These are phyloP conservation scores for Melinaea marsaeus DNA, from an alignment of 2,888 invertebrate genomes.

Conservation along the genomic window DNA sequence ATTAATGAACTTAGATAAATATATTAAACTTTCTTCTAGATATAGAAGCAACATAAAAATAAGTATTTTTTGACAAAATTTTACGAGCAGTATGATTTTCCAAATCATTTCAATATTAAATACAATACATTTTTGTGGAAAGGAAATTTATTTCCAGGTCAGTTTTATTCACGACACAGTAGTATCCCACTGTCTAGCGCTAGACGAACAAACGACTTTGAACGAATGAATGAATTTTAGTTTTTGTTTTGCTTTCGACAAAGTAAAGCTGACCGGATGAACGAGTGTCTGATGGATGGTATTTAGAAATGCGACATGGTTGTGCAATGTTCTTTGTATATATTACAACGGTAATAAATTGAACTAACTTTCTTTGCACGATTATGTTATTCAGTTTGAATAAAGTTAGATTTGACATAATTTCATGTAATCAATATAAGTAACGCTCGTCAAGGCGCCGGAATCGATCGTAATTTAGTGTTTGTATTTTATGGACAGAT, in stretches of 20 bases:
- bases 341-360: too few species aligned
- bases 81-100: neutral
- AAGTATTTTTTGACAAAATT: too few species aligned
- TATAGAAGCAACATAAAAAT: too few species aligned
- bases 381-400: too few species aligned
- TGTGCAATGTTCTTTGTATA: neutral
- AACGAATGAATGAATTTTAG: constrained; percentile 12
- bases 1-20: too few species aligned
- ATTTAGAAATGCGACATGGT: constrained; percentile 1
- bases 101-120: constrained; percentile 12
- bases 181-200: constrained; percentile 9
- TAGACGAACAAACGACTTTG: constrained; percentile 4
- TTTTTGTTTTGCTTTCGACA: constrained; percentile 13
- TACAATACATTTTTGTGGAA: constrained; percentile 31
- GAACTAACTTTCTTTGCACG: too few species aligned
- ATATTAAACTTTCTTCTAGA: too few species aligned
- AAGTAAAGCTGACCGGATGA: constrained; percentile 8
- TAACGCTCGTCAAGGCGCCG: too few species aligned
- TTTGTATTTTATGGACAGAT: too few species aligned
- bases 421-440: too few species aligned
- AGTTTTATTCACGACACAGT: constrained; percentile 53
- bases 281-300: constrained; percentile 12
- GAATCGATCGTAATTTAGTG: too few species aligned
- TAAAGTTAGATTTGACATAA: too few species aligned
- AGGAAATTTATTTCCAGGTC: constrained; percentile 63